A percentile compares a stretch with the other conserved stretches of the same genome.
phyloP scores from a whole-genome alignment of 2,797 vertebrate genomes.

The Champsocephalus esox region DNA sequence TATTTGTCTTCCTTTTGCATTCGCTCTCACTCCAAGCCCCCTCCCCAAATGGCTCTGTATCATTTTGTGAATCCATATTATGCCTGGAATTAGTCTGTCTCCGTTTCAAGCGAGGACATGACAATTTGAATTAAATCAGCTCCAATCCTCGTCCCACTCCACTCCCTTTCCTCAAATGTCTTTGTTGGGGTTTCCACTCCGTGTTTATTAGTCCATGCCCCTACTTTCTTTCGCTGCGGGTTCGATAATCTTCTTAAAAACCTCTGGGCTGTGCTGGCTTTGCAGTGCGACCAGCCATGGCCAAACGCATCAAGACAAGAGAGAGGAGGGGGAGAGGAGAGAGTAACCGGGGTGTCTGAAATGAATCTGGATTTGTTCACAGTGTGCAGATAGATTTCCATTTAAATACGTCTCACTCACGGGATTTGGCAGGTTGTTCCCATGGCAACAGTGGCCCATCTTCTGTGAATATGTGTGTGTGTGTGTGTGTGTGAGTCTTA shows the following conservation, averaged over 20 bases:
- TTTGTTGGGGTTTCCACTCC: constrained; percentile 42
- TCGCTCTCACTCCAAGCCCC: constrained; percentile 1
- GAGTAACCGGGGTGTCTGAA: constrained; percentile 59
- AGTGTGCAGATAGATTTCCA: constrained; percentile 71
- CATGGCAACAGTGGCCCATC: constrained; percentile 76
- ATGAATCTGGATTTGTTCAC: constrained; percentile 71
- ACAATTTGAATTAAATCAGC: constrained; percentile 73
- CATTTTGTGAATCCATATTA: constrained; percentile 57
- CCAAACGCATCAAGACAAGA: constrained; percentile 64
- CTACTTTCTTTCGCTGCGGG: constrained; percentile 30
- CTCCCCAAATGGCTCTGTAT: constrained; percentile 42
- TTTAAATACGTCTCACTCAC: constrained; percentile 82
- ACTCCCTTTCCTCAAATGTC: constrained; percentile 33
- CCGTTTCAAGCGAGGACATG: constrained; percentile 57
- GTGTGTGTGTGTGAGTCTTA: constrained; percentile 14
- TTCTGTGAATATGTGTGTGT: constrained; percentile 10
- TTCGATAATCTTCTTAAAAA: constrained; percentile 77
- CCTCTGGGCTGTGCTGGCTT: constrained; percentile 64
- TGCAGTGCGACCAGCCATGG: constrained; percentile 68
- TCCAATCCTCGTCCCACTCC: constrained; percentile 27
- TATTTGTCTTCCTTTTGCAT: background rate
- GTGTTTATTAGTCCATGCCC: constrained; percentile 57
- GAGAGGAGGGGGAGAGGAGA: constrained; percentile 35
- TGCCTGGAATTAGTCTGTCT: constrained; percentile 45
- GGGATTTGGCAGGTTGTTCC: constrained; percentile 82